Evolutionary conservation across 1,140 invertebrate species (phyloP).

Genomic region (Lutraria rhynchaena): DNA sequence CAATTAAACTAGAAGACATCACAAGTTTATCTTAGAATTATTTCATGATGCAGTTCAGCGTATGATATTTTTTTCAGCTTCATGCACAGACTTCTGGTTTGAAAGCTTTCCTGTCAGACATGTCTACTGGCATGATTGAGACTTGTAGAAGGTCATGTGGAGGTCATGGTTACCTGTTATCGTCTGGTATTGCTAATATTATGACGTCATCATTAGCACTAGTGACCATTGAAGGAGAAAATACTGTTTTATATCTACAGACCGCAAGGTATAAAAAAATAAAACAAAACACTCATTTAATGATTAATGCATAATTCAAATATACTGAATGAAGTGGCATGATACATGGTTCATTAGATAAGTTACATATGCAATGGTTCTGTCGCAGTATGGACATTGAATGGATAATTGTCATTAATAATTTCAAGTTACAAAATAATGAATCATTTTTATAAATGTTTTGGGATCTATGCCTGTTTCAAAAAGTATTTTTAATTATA

Average conservation of each 20-base stretch:
- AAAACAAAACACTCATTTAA: too few relatives aligned
- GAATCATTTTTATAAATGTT: too few relatives aligned
- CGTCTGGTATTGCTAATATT: slow-evolving; percentile 91
- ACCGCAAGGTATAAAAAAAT: slow-evolving; percentile 91
- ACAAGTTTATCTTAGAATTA: neutral
- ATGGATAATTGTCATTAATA: too few relatives aligned
- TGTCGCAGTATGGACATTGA: too few relatives aligned
- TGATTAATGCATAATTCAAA: too few relatives aligned
- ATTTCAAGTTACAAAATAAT: too few relatives aligned
- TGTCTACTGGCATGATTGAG: slow-evolving; percentile 91
- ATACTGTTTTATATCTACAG: slow-evolving; percentile 94
- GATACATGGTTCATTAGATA: too few relatives aligned
- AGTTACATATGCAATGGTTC: too few relatives aligned
- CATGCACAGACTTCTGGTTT: slow-evolving; percentile 94
- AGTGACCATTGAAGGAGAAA: slow-evolving; percentile 97
- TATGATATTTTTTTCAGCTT: slow-evolving; percentile 81
- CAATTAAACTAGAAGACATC: neutral
- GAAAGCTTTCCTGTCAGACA: slow-evolving; percentile 91
- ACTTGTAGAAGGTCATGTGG: slow-evolving; percentile 92
- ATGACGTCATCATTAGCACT: slow-evolving; percentile 92
- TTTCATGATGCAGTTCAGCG: neutral
- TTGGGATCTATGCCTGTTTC: too few relatives aligned
- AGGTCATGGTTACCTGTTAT: slow-evolving; percentile 95
- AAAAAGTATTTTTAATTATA: too few relatives aligned
- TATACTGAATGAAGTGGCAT: too few relatives aligned